Base-by-base conservation (phyloP, 92 coral and sea anemone species). In the Plumapathes pennacea region DNA sequence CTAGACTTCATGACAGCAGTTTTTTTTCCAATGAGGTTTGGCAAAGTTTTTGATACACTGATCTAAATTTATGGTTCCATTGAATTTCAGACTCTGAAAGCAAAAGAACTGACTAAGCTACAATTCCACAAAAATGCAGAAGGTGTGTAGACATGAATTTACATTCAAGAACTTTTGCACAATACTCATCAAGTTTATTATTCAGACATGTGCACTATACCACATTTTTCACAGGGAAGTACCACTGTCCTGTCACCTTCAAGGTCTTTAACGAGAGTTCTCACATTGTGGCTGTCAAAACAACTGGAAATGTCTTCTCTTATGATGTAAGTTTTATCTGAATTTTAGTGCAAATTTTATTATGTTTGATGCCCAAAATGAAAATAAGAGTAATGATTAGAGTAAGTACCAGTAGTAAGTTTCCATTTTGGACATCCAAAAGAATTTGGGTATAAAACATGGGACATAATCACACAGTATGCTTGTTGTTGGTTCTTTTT, bases 171-270 rank as follows among this genome's bases (percentile, higher is more conserved):
- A n/a, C n/a, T n/a, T n/a, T n/a, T n/a, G n/a, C n/a, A n/a, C n/a
- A n/a, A n/a, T n/a, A n/a, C n/a, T n/a, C n/a, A n/a, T n/a, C n/a
- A n/a, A n/a, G n/a, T n/a, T n/a, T n/a, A n/a, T n/a, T n/a, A n/a
- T n/a, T n/a, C n/a, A n/a, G n/a, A n/a, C n/a, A n/a, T n/a, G n/a
- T n/a, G n/a, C n/a, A n/a, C n/a, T n/a, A 22, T 39, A 7, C 60
- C 18, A 38, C 25, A 30, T 13, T 64, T 51, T 32, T 32, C 20
- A 1, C 72, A 90, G 98, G 74, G 21, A 74, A 92, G 40, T 89
- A 68, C 46, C 98, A 92, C 74, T 92, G 98, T 33, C 98, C 98
- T 38, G 98, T 92, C 50, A 91, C 96, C 17, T 91, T 78, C 64
- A 91, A 91, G 66, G 97, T 91, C 20, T 91, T 91, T 71, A 91